These are phyloP conservation scores for Lithodes maja DNA, from an alignment of 2,888 invertebrate genomes.

Conservation along the genomic window DNA sequence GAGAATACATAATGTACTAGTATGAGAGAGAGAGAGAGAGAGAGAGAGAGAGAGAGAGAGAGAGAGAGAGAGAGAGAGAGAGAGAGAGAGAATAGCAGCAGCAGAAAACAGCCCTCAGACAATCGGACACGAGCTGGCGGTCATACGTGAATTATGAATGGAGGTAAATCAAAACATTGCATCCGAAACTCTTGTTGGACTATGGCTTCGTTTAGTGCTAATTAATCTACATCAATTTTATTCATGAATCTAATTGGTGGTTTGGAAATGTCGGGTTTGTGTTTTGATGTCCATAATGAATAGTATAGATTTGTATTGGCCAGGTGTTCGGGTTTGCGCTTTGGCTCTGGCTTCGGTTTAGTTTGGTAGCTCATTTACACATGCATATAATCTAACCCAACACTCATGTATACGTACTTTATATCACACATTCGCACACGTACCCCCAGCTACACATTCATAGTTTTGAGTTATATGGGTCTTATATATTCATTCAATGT, in stretches of 20 bases:
- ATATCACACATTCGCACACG: not conserved
- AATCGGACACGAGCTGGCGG: not conserved
- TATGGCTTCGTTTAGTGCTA: not conserved
- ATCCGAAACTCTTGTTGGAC: not conserved
- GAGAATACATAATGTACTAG: not conserved
- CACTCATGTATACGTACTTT: not conserved
- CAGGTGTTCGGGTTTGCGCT: not conserved
- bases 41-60: not conserved
- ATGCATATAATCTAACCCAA: not conserved
- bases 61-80: not conserved
- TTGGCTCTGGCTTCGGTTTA: not conserved
- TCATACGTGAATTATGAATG: not conserved
- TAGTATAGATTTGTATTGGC: too few species aligned
- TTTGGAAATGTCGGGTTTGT: not conserved
- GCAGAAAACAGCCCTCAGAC: not conserved
- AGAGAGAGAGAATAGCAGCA: not conserved
- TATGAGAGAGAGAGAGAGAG: not conserved
- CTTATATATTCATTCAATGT: too few species aligned
- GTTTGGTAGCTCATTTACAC: not conserved
- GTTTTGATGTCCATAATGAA: not conserved
- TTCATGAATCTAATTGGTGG: not conserved
- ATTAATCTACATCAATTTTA: not conserved
- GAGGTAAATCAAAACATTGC: constrained; percentile 1
- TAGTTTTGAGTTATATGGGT: not conserved
- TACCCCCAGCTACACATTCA: not conserved